Conservation (phyloP, 1,140 invertebrate genomes). For the Neodiprion virginianus region DNA sequence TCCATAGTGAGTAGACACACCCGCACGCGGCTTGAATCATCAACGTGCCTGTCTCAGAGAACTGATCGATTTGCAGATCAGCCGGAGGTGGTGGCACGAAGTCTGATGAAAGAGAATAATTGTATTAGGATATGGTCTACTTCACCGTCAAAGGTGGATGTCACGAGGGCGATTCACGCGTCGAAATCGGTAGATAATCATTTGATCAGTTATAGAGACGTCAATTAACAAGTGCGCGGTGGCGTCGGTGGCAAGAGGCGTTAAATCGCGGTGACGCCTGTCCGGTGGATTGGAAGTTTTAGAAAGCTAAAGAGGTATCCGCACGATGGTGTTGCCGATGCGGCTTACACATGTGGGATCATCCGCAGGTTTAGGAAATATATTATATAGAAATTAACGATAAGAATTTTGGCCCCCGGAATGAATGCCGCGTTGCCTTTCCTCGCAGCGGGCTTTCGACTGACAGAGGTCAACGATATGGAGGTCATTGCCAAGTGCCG, state of each 20-base stretch:
- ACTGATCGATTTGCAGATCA: neutral
- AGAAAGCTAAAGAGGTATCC: neutral
- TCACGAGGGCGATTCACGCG: too few species aligned
- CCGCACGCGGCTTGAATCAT: neutral
- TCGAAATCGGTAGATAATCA: too few species aligned
- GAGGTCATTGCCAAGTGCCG: constrained; percentile 3
- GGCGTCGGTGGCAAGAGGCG: too few species aligned
- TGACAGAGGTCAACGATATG: neutral
- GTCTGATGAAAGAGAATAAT: too few species aligned
- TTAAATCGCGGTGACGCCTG: neutral
- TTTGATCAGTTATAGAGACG: too few species aligned
- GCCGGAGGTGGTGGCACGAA: too few species aligned
- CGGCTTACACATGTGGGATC: neutral
- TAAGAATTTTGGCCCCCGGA: neutral
- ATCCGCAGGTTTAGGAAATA: neutral
- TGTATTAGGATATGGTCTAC: too few species aligned
- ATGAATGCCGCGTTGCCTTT: neutral
- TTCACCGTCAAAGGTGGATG: too few species aligned
- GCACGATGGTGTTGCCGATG: neutral
- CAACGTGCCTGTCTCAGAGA: neutral
- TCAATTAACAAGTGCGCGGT: too few species aligned
- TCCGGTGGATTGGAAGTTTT: neutral
- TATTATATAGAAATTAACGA: neutral
- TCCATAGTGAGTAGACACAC: neutral
- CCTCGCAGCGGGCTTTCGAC: neutral